These are phyloP conservation scores for Heliocidaris tuberculata DNA, from an alignment of 35 echinoderm and acorn worm genomes.

Conservation along the genomic window DNA sequence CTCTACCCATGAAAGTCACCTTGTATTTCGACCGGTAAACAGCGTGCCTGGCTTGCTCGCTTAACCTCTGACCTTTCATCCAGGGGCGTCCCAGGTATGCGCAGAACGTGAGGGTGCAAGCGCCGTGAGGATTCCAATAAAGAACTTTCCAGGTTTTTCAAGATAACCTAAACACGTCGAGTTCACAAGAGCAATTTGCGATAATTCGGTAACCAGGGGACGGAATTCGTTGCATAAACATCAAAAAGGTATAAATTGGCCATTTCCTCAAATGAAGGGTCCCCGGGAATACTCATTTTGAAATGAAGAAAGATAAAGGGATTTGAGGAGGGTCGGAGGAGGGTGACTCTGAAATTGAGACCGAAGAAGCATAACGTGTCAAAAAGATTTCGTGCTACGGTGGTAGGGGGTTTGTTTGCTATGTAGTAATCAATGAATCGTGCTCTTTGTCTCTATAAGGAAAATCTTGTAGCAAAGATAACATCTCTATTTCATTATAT, in stretches of 20 bases:
- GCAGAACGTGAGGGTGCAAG: neutral
- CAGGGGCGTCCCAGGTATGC: neutral
- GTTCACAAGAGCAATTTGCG: slow-evolving; percentile 4
- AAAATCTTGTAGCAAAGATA: too few relatives aligned
- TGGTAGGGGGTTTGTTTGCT: neutral
- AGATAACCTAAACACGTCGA: neutral
- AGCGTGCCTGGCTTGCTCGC: neutral
- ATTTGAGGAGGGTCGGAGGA: neutral
- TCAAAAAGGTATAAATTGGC: neutral
- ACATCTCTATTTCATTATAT: too few relatives aligned
- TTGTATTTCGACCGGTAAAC: neutral
- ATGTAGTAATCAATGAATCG: too few relatives aligned
- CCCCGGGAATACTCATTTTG: neutral
- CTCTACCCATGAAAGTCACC: neutral
- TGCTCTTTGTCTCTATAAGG: too few relatives aligned
- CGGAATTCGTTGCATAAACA: neutral
- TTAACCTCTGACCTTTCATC: neutral
- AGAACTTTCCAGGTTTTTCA: neutral
- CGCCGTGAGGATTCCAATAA: neutral
- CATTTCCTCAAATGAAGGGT: neutral
- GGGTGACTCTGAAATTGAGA: neutral
- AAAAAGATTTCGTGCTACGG: neutral
- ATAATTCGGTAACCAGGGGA: neutral
- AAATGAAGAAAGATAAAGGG: neutral
- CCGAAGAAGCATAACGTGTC: neutral